Conservation (phyloP, 2,888 invertebrate genomes). For the Odontothrips loti region DNA sequence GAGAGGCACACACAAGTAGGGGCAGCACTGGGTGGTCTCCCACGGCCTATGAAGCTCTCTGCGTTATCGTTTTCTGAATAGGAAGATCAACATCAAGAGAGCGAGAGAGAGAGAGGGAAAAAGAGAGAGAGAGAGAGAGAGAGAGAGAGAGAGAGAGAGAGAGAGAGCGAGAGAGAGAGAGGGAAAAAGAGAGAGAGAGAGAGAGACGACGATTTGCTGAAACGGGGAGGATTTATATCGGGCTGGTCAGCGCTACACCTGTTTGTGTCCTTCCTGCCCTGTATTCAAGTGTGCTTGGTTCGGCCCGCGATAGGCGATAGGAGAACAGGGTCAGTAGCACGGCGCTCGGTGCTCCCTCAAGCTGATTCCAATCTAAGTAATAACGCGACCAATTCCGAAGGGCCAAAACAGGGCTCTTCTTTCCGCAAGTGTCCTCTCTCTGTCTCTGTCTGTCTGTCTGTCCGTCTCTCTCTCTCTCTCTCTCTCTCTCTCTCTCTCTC, state of each 20-base stretch:
- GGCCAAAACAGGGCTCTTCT: no score
- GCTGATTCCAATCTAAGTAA: neutral
- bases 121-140: constrained; percentile 14
- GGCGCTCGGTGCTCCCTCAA: neutral
- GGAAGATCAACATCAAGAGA: neutral
- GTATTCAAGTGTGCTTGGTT: no score
- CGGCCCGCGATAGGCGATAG: no score
- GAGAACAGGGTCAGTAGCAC: no score
- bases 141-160: neutral
- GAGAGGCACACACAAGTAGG: no score
- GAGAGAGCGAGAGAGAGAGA: neutral
- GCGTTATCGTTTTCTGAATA: no score
- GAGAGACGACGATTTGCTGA: no score
- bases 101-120: constrained; percentile 9
- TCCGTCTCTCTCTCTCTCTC: neutral
- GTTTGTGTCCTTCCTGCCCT: no score
- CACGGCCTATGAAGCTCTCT: no score
- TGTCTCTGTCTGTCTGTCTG: neutral
- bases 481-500: no score
- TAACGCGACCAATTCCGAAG: no score
- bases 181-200: neutral
- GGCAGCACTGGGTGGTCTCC: no score
- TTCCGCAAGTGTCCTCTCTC: neutral
- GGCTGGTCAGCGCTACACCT: neutral
- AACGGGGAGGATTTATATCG: neutral